Conservation (phyloP, 2,888 invertebrate genomes). For the Zootermopsis nevadensis region DNA sequence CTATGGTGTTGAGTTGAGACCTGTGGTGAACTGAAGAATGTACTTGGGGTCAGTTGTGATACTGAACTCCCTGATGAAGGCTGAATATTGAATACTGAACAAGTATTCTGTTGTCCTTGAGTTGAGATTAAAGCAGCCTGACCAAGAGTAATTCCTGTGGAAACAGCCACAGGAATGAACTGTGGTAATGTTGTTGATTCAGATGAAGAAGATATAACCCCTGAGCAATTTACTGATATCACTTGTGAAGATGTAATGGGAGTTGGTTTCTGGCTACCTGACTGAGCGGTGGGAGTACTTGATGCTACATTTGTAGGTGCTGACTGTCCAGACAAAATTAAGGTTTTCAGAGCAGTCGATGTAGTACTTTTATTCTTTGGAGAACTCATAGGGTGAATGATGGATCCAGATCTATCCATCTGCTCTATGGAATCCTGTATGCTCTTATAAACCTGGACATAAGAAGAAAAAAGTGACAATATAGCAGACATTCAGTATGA, state of each 20-base stretch:
- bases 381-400: background rate
- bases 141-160: background rate
- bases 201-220: background rate
- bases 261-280: background rate
- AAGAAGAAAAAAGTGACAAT: background rate
- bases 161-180: background rate
- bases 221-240: background rate
- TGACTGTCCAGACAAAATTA: constrained; percentile 32
- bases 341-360: background rate
- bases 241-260: background rate
- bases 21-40: background rate
- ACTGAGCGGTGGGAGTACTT: background rate
- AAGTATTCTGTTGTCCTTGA: background rate
- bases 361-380: background rate
- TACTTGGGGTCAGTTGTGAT: background rate
- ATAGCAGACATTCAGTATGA: too few species aligned
- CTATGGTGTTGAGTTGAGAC: background rate
- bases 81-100: background rate
- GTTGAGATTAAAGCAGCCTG: background rate
- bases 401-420: background rate
- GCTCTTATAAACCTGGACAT: background rate
- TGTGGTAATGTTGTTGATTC: background rate
- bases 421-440: background rate
- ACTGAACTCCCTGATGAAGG: background rate
- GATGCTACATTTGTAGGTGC: background rate